These are phyloP conservation scores for Centropus unirufus DNA, from an alignment of 2,113 vertebrate genomes.

Conservation along the genomic window DNA sequence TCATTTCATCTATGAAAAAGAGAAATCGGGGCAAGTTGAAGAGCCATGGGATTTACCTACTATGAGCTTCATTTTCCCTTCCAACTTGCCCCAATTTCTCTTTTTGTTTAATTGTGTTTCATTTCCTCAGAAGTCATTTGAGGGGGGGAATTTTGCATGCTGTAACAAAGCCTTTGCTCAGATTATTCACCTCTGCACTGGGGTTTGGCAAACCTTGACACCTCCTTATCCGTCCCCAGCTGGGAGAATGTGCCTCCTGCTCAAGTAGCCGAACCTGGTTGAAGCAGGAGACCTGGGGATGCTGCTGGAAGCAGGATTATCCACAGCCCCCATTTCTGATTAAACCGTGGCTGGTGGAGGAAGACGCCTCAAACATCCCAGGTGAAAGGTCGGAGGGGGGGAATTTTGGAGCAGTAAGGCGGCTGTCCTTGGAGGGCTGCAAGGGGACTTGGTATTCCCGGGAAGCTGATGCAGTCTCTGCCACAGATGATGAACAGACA, in stretches of 20 bases:
- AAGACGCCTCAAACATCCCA: not conserved
- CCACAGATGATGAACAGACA: conserved; percentile 4
- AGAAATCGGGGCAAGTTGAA: too few species aligned
- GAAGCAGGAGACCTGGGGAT: not conserved
- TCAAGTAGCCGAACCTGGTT: not conserved
- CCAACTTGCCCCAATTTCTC: not conserved
- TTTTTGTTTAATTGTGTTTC: not conserved
- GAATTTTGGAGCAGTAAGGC: not conserved
- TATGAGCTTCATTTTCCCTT: too few species aligned
- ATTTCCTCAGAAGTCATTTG: not conserved
- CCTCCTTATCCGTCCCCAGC: not conserved
- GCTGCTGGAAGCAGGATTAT: not conserved
- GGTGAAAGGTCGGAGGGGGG: not conserved
- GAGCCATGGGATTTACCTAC: too few species aligned
- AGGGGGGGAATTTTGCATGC: not conserved
- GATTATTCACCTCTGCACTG: not conserved
- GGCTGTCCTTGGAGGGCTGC: not conserved
- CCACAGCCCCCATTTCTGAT: not conserved
- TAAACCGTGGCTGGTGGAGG: not conserved
- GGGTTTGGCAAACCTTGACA: not conserved
- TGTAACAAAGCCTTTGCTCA: not conserved
- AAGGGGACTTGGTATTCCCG: rapidly evolving
- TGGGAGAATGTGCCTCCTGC: not conserved
- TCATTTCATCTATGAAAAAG: too few species aligned
- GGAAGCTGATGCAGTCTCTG: not conserved